Evolutionary conservation across 2,113 vertebrate species (phyloP).

Genomic region (Puntigrus tetrazona): DNA sequence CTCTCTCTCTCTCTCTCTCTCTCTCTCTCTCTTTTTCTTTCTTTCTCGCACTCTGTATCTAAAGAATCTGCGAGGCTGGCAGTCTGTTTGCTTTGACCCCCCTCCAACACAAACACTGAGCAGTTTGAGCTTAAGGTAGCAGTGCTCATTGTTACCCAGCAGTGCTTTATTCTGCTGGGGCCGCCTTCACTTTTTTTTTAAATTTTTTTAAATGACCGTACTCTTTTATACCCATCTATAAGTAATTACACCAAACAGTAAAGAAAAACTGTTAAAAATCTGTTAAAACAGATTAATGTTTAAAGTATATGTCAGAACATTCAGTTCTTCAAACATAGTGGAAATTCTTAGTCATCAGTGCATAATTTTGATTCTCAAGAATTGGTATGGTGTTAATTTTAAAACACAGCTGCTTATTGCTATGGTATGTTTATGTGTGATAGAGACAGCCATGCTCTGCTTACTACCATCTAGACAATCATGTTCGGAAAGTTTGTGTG

Average conservation of each 20-base stretch:
- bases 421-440: background rate
- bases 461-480: too few species aligned
- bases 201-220: constrained; percentile 13
- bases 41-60: background rate
- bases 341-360: background rate
- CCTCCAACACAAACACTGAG: constrained; percentile 47
- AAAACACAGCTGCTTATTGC: background rate
- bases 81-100: constrained; percentile 50
- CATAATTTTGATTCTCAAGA: background rate
- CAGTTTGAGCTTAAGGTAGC: constrained; percentile 39
- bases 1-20: background rate
- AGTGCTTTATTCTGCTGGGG: constrained; percentile 23
- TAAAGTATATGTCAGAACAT: too few species aligned
- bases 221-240: background rate
- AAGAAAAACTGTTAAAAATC: background rate
- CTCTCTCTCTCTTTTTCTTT: background rate
- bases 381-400: background rate
- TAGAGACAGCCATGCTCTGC: too few species aligned
- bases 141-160: constrained; percentile 43
- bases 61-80: constrained; percentile 43
- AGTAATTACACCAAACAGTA: background rate
- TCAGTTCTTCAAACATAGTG: background rate
- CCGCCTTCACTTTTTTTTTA: constrained; percentile 23
- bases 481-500: too few species aligned
- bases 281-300: too few species aligned